These are phyloP conservation scores for Drosophila seguyi DNA, from an alignment of 1,140 invertebrate species.

Conservation along the genomic window DNA sequence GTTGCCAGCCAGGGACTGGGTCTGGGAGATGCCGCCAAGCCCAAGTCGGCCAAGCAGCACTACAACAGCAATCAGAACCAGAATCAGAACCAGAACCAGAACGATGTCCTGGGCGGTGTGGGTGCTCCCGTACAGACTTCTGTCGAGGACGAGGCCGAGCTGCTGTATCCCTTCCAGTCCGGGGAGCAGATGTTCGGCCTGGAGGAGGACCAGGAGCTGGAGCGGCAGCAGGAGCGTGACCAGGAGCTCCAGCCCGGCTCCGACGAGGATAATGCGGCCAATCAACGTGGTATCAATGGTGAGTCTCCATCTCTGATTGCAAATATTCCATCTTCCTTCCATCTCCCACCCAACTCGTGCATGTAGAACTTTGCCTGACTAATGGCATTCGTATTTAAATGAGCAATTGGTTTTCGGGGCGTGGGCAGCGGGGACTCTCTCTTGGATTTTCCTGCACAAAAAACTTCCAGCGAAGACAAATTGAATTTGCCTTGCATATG, in stretches of 20 bases:
- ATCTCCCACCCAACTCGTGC: slow-evolving; percentile 7
- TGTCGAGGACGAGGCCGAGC: slow-evolving; percentile 76
- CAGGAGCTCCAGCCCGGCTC: slow-evolving; percentile 46
- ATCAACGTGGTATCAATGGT: slow-evolving; percentile 78
- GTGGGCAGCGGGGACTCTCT: not conserved
- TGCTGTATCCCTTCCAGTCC: slow-evolving; percentile 71
- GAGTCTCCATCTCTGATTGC: slow-evolving; percentile 41
- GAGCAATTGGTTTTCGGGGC: slow-evolving; percentile 25
- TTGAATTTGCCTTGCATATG: slow-evolving; percentile 59
- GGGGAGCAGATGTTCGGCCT: slow-evolving; percentile 75
- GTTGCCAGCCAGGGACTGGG: slow-evolving; percentile 61
- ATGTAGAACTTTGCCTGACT: slow-evolving; percentile 65
- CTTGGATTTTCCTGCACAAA: not conserved
- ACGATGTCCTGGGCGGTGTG: slow-evolving; percentile 59
- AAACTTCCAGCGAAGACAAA: slow-evolving; percentile 49
- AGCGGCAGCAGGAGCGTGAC: slow-evolving; percentile 43
- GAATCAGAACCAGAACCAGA: slow-evolving; percentile 61
- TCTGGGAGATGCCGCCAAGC: slow-evolving; percentile 64
- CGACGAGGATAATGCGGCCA: slow-evolving; percentile 72
- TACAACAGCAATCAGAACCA: slow-evolving; percentile 43
- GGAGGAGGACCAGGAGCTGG: slow-evolving; percentile 61
- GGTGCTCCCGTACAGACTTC: slow-evolving; percentile 76
- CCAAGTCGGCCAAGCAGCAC: slow-evolving; percentile 78
- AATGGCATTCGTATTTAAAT: slow-evolving; percentile 77
- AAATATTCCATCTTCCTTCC: not conserved